A percentile compares a stretch with the other conserved stretches of the same genome.
Evolutionary conservation across 2,888 invertebrate species (phyloP).

Genomic region (Arrhopalites spinosus): DNA sequence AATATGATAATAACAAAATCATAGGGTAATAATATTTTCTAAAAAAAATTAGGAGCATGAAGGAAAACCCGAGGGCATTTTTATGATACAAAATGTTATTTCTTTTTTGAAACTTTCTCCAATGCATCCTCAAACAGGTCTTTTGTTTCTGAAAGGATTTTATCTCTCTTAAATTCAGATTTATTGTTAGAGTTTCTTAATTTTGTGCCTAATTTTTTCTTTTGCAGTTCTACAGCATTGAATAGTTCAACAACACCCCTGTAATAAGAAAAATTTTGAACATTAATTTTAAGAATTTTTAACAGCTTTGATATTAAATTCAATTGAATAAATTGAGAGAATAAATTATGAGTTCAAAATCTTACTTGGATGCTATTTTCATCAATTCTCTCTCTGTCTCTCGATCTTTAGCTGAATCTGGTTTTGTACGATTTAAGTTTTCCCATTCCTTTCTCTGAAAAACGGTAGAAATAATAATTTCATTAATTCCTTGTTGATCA

Average conservation of each 20-base stretch:
- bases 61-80: no score
- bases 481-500: no score
- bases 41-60: no score
- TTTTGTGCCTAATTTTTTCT: constrained; percentile 59
- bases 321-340: no score
- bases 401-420: constrained; percentile 69
- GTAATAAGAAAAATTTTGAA: constrained; percentile 35
- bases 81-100: not conserved
- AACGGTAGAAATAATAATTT: not conserved
- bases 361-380: constrained; percentile 78
- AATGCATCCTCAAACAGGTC: constrained; percentile 57
- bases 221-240: constrained; percentile 62
- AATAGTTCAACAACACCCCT: constrained; percentile 64
- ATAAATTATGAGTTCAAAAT: no score
- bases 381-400: constrained; percentile 76
- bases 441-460: constrained; percentile 69
- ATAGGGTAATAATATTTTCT: no score
- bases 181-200: constrained; percentile 58
- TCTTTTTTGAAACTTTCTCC: constrained; percentile 36
- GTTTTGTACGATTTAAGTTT: constrained; percentile 72
- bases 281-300: no score
- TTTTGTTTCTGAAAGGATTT: constrained; percentile 57
- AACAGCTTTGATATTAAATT: no score
- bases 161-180: constrained; percentile 60
- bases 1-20: no score